A percentile compares a stretch with the other conserved stretches of the same genome.
Evolutionary conservation across 2,113 vertebrate genomes (phyloP).

Genomic region (Myanophis thanlyinensis): DNA sequence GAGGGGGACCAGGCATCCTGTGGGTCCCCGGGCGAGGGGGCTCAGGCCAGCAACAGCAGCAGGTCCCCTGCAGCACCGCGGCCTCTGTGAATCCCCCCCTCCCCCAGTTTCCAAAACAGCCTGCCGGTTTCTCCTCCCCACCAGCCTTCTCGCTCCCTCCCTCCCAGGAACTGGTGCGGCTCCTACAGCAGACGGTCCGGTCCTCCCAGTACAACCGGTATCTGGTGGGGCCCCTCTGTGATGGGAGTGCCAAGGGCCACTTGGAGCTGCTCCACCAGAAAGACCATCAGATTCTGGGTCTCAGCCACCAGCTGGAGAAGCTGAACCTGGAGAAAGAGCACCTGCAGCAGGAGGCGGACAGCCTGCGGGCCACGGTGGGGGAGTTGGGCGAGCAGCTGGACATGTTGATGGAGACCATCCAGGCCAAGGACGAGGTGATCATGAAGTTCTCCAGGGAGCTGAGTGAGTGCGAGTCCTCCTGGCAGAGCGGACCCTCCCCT

Average conservation of each 20-base stretch:
- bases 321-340: constrained; percentile 84
- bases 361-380: constrained; percentile 84
- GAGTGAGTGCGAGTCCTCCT: constrained; percentile 63
- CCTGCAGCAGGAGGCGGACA: constrained; percentile 83
- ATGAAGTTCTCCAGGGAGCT: constrained; percentile 86
- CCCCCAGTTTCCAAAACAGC: not conserved
- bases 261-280: constrained; percentile 78
- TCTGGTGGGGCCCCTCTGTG: constrained; percentile 57
- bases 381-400: constrained; percentile 88
- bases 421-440: constrained; percentile 96
- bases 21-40: not conserved
- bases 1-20: not conserved
- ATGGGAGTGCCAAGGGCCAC: constrained; percentile 53
- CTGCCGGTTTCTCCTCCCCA: not conserved
- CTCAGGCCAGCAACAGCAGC: not conserved
- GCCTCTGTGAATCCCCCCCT: not conserved
- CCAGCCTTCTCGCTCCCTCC: not conserved
- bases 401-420: constrained; percentile 97
- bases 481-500: constrained; percentile 32
- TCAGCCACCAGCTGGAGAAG: constrained; percentile 86
- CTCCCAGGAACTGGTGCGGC: constrained; percentile 87
- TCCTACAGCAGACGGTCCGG: constrained; percentile 93
- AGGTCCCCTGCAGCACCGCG: not conserved
- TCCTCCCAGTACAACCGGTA: constrained; percentile 86
- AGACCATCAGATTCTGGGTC: constrained; percentile 83